A percentile compares a stretch with the other conserved stretches of the same genome.
Evolutionary conservation across 2,113 vertebrate genomes (phyloP).

Genomic region (Rallus limicola): DNA sequence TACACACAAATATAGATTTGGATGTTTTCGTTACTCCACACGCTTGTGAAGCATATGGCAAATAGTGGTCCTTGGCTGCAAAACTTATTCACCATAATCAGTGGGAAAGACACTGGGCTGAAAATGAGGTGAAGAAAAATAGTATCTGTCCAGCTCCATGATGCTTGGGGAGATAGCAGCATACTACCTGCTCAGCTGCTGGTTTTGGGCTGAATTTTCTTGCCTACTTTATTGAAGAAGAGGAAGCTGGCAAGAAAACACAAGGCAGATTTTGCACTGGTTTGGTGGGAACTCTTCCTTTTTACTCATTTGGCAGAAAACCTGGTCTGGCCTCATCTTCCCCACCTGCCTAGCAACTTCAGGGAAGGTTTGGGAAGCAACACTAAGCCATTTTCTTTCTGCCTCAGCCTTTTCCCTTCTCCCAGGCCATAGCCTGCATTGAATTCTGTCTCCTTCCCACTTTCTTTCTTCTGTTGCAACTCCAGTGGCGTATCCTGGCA

Average conservation of each 20-base stretch:
- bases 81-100: not conserved
- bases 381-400: not conserved
- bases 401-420: not conserved
- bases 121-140: not conserved
- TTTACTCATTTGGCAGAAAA: not conserved
- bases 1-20: not conserved
- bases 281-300: not conserved
- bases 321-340: not conserved
- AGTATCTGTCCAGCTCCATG: not conserved
- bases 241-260: not conserved
- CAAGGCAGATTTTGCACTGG: not conserved
- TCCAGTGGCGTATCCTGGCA: conserved; percentile 31
- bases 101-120: not conserved
- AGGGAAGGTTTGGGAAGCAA: not conserved
- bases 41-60: not conserved
- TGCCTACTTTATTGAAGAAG: not conserved
- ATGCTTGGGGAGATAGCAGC: not conserved
- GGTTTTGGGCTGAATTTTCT: not conserved
- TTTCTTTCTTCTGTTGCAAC: conserved; percentile 39
- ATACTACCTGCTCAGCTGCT: not conserved
- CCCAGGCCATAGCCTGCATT: not conserved
- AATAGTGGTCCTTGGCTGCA: not conserved
- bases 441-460: conserved; percentile 6
- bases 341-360: conserved; percentile 41
- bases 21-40: not conserved